phyloP scores from a whole-genome alignment of 2,888 invertebrate species.

The Zhuqinia jingwanae region DNA sequence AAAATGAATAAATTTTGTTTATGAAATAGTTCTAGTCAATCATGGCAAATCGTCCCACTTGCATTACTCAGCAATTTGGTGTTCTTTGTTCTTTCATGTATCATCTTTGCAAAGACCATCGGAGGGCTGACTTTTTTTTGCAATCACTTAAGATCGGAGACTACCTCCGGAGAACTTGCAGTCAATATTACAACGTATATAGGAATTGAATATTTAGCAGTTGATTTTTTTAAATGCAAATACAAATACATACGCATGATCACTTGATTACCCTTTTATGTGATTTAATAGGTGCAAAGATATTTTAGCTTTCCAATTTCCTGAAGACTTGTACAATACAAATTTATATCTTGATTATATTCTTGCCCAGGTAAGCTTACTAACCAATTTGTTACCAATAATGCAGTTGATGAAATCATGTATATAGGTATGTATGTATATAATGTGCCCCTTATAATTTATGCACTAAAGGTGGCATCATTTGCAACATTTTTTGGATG shows the following conservation, averaged over 20 bases:
- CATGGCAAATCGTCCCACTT: slow-evolving; percentile 64
- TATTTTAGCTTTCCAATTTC: slow-evolving; percentile 52
- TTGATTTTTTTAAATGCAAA: too few species aligned
- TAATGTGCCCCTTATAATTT: too few species aligned
- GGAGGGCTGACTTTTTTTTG: slow-evolving; percentile 64
- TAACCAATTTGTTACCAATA: too few species aligned
- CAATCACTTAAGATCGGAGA: slow-evolving; percentile 50
- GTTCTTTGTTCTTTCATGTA: slow-evolving; percentile 57
- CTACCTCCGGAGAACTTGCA: neutral
- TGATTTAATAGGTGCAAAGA: slow-evolving; percentile 53
- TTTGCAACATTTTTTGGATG: slow-evolving; percentile 56
- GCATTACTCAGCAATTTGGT: slow-evolving; percentile 48
- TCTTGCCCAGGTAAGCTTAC: slow-evolving; percentile 61
- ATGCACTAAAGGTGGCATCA: slow-evolving; percentile 23
- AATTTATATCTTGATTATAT: slow-evolving; percentile 60
- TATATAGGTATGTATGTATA: too few species aligned
- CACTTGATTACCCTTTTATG: neutral
- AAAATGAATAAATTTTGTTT: too few species aligned
- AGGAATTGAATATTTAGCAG: too few species aligned
- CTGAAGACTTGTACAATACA: slow-evolving; percentile 45
- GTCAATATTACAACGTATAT: slow-evolving; percentile 61
- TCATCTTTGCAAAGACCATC: slow-evolving; percentile 55
- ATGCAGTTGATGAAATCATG: too few species aligned
- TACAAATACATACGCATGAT: too few species aligned
- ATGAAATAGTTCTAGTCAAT: neutral